Conservation (phyloP, 2,888 invertebrate genomes). For the Brachypterus glaber region DNA sequence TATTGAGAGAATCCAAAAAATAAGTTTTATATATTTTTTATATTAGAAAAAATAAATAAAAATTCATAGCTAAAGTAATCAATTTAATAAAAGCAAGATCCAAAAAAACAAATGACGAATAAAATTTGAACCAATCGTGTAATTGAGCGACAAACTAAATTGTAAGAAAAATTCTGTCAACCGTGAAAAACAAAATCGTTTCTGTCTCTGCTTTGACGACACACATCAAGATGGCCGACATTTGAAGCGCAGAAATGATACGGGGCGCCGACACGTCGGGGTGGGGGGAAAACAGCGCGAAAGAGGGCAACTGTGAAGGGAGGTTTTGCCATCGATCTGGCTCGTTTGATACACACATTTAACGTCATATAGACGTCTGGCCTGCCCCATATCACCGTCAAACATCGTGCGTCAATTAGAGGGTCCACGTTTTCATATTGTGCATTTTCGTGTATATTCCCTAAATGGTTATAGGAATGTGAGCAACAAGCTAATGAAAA, state of each 20-base stretch:
- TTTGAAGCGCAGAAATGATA: constrained; percentile 9
- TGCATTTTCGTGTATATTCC: too few relatives aligned
- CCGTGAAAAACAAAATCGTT: constrained; percentile 2
- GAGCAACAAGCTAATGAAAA: constrained; percentile 21
- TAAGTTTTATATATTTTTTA: too few relatives aligned
- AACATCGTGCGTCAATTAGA: too few relatives aligned
- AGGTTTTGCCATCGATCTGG: constrained; percentile 35
- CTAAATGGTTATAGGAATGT: too few relatives aligned
- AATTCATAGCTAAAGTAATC: too few relatives aligned
- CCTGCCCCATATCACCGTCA: constrained; percentile 24
- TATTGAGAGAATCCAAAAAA: too few relatives aligned
- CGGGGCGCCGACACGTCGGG: not conserved
- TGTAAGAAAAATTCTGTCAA: not conserved
- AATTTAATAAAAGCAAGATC: too few relatives aligned
- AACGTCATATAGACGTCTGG: constrained; percentile 39
- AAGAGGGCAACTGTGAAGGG: constrained; percentile 21
- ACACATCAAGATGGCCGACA: constrained; percentile 35
- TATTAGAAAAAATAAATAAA: too few relatives aligned
- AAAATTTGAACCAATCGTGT: constrained; percentile 12
- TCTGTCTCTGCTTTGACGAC: constrained; percentile 12
- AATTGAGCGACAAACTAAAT: not conserved
- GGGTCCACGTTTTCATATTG: too few relatives aligned
- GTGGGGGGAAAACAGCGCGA: constrained; percentile 18
- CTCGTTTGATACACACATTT: constrained; percentile 30
- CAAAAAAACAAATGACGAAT: too few relatives aligned